phyloP scores from a whole-genome alignment of 2,113 vertebrate genomes.

The Aramus guarauna region DNA sequence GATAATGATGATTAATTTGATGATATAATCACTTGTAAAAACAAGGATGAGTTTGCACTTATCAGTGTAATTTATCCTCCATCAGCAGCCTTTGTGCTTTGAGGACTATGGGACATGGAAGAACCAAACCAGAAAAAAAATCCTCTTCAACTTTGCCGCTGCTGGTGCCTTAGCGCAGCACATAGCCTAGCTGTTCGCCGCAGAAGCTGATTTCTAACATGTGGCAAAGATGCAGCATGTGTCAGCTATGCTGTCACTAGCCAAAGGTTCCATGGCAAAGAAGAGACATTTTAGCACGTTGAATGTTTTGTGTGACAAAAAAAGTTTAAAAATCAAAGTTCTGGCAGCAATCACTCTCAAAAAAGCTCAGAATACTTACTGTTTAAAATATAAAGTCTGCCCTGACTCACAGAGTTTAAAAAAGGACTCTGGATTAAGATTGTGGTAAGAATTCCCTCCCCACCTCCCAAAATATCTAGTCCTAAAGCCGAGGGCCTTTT shows the following conservation, averaged over 20 bases:
- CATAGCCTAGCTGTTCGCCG: background rate
- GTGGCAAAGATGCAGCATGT: background rate
- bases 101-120: background rate
- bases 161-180: background rate
- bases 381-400: background rate
- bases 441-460: background rate
- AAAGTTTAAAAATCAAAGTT: background rate
- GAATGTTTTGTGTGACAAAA: background rate
- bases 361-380: background rate
- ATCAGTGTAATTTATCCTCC: background rate
- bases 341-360: background rate
- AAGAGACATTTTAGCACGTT: background rate
- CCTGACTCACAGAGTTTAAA: background rate
- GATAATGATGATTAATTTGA: background rate
- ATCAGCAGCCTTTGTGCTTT: background rate
- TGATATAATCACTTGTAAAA: background rate
- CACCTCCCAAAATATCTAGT: background rate
- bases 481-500: background rate
- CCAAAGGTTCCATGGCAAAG: background rate
- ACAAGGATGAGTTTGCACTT: background rate
- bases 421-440: background rate
- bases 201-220: accelerated
- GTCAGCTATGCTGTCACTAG: background rate
- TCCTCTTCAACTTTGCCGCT: background rate
- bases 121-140: background rate